Percentiles rank a stretch among this genome's conserved stretches.
phyloP scores from a whole-genome alignment of 2,113 vertebrate genomes.

The Nesoenas mayeri region DNA sequence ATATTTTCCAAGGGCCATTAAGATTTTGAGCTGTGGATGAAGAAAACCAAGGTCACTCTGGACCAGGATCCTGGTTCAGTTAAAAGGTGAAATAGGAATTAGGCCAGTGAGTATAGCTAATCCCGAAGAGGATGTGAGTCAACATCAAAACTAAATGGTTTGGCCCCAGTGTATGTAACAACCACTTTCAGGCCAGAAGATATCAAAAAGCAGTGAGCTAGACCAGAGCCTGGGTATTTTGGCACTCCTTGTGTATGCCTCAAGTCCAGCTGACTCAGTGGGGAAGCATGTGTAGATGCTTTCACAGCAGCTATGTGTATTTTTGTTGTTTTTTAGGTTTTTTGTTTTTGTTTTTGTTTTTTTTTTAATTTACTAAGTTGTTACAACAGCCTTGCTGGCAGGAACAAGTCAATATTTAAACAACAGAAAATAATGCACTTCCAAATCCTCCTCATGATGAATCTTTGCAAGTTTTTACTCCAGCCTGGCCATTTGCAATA shows the following conservation, averaged over 20 bases:
- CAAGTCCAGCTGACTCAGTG: constrained; percentile 18
- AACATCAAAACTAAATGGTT: constrained; percentile 35
- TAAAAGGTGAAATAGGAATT: constrained; percentile 35
- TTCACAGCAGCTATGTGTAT: constrained; percentile 24
- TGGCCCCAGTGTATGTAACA: not conserved
- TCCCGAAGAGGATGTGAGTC: constrained; percentile 25
- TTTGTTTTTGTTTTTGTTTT: not conserved
- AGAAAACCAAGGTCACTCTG: constrained; percentile 25
- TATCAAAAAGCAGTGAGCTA: constrained; percentile 24
- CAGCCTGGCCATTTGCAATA: not conserved
- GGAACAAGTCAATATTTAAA: not conserved
- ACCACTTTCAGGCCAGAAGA: constrained; percentile 24
- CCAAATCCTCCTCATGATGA: not conserved
- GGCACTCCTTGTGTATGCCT: not conserved
- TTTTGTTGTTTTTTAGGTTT: not conserved
- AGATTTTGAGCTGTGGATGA: not conserved
- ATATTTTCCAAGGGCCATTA: not conserved
- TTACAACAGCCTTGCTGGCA: not conserved
- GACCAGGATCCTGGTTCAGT: not conserved
- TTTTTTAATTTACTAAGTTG: not conserved
- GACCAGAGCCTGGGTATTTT: constrained; percentile 7
- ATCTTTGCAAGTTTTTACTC: not conserved
- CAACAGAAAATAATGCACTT: not conserved
- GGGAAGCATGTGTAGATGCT: constrained; percentile 23
- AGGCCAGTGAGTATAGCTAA: not conserved